Evolutionary conservation across 2,113 vertebrate genomes (phyloP).

Genomic region (Cavia porcellus): DNA sequence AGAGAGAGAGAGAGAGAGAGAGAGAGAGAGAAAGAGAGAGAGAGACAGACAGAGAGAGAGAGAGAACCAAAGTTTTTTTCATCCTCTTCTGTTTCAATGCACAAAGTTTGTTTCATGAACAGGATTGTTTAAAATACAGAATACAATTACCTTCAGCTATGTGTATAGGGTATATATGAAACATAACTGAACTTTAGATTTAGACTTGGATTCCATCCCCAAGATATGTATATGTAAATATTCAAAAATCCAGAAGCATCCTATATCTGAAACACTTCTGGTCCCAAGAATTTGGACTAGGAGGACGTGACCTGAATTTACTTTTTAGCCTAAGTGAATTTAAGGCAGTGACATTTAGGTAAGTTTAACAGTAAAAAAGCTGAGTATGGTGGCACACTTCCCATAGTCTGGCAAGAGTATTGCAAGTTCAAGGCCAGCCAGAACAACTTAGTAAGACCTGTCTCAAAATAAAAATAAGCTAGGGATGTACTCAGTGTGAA

Average conservation of each 20-base stretch:
- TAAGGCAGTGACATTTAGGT: not conserved
- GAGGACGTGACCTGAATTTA: not conserved
- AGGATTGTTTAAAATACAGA: not conserved
- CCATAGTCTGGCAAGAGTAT: not conserved
- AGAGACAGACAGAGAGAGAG: too few species aligned
- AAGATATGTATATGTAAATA: not conserved
- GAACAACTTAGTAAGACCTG: not conserved
- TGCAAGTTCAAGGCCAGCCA: not conserved
- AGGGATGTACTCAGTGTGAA: not conserved
- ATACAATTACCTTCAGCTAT: not conserved
- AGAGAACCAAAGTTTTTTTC: not conserved
- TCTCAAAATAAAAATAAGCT: not conserved
- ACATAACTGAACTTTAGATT: not conserved
- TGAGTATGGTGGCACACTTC: not conserved
- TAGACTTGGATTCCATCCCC: not conserved
- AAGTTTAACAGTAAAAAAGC: not conserved
- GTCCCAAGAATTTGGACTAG: not conserved
- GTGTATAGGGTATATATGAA: not conserved
- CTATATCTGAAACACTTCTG: not conserved
- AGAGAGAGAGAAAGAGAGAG: too few species aligned
- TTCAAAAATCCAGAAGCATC: not conserved
- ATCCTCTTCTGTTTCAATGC: not conserved
- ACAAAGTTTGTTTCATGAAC: not conserved
- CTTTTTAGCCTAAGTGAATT: not conserved
- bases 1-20: too few species aligned